Conservation (phyloP, 1,140 invertebrate genomes). For the Bursaphelenchus mucronatus region DNA sequence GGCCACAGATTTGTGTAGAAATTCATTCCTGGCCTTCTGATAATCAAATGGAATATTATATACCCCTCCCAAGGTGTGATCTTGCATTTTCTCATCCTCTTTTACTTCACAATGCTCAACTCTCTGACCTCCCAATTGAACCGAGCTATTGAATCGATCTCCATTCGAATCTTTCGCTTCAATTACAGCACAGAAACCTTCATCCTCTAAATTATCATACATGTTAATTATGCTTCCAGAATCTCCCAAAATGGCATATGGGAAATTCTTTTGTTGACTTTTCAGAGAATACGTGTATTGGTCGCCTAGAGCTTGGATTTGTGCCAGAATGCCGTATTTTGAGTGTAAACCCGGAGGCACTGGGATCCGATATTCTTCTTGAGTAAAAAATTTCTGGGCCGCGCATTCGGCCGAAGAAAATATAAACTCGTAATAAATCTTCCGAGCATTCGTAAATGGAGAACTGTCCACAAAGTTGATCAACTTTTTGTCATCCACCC, state of each 20-base stretch:
- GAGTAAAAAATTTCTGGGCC: not conserved
- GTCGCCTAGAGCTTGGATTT: constrained; percentile 1
- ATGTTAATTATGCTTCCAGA: no score
- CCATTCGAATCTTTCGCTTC: not conserved
- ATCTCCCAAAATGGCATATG: no score
- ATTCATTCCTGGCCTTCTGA: not conserved
- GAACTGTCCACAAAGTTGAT: constrained; percentile 2
- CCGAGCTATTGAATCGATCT: not conserved
- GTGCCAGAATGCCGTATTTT: not conserved
- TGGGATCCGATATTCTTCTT: constrained; percentile 8
- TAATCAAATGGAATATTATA: constrained; percentile 4
- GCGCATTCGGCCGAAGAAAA: constrained; percentile 3
- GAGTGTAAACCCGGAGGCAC: not conserved
- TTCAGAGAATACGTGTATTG: no score
- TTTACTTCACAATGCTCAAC: not conserved
- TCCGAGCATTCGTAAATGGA: not conserved
- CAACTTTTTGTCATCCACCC: not conserved
- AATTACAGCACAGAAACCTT: no score
- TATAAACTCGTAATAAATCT: constrained; percentile 14
- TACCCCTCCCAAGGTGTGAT: not conserved
- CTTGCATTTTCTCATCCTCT: not conserved
- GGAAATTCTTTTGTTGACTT: no score
- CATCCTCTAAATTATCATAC: no score
- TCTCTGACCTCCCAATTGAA: not conserved
- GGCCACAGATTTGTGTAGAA: not conserved